Evolutionary conservation across 2,888 invertebrate species (phyloP).

Genomic region (Dasysyrphus albostriatus): DNA sequence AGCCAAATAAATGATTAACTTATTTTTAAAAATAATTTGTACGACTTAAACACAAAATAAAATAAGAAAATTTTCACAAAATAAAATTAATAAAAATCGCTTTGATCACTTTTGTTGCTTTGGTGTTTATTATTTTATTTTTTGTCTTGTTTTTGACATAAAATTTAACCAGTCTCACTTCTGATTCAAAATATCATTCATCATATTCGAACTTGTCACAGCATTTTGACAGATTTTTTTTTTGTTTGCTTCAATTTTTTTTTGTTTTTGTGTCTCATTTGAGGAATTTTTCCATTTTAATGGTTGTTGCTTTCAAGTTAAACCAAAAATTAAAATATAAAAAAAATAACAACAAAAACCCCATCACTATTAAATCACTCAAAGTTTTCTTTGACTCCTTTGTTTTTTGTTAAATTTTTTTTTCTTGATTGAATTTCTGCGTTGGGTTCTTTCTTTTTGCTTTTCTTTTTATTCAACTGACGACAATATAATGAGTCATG

Average conservation of each 20-base stretch:
- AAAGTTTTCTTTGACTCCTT: conserved; percentile 30
- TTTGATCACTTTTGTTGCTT: conserved; percentile 42
- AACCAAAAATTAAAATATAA: conserved; percentile 10
- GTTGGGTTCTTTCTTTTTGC: conserved; percentile 32
- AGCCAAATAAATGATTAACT: conserved; percentile 87
- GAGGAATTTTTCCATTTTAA: conserved; percentile 44
- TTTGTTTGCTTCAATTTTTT: neutral
- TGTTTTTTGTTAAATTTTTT: conserved; percentile 12
- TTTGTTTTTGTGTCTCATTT: conserved; percentile 13
- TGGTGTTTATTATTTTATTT: conserved; percentile 1
- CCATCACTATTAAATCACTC: conserved; percentile 46
- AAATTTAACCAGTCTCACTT: conserved; percentile 36
- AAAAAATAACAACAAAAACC: conserved; percentile 14
- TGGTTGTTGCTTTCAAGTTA: conserved; percentile 24
- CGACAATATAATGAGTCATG: conserved; percentile 65
- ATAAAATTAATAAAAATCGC: conserved; percentile 13
- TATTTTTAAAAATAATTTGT: too few species aligned
- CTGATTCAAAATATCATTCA: conserved; percentile 32
- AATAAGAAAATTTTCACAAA: conserved; percentile 57
- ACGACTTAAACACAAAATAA: conserved; percentile 38
- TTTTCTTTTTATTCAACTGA: conserved; percentile 30
- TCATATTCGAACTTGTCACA: conserved; percentile 50
- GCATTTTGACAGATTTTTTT: conserved; percentile 40
- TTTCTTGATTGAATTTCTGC: conserved; percentile 31
- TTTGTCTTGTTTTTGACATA: conserved; percentile 25